Percentiles rank a stretch among this genome's conserved stretches.
Evolutionary conservation across 2,113 vertebrate genomes (phyloP).

Genomic region (Lepisosteus oculatus): DNA sequence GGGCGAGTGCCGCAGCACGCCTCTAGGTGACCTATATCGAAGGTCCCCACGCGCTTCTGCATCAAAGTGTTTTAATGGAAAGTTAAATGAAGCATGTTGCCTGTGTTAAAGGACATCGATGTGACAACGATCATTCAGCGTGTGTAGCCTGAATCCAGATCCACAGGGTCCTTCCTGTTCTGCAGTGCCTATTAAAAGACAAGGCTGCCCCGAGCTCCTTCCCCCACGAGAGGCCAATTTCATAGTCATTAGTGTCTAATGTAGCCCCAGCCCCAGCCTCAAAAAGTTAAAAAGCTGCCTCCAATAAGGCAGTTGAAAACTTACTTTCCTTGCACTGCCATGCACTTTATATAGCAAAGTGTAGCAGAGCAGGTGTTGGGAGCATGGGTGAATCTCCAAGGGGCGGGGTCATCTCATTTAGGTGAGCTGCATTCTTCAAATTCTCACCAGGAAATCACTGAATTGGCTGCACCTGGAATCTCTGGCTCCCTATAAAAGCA

Average conservation of each 20-base stretch:
- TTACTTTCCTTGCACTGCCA: no score
- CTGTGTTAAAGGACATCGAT: conserved; percentile 32
- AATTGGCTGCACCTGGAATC: no score
- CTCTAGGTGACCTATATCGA: conserved; percentile 25
- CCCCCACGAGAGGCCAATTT: conserved; percentile 6
- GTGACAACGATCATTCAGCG: conserved; percentile 6
- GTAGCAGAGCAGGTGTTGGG: no score
- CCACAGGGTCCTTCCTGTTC: not conserved
- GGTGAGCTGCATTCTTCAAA: no score
- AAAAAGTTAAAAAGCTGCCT: no score
- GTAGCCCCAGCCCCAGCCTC: not conserved
- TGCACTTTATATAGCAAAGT: no score
- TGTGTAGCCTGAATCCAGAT: not conserved
- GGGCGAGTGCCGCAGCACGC: conserved; percentile 15
- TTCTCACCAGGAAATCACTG: no score
- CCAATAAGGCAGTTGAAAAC: no score
- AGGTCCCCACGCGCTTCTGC: conserved; percentile 8
- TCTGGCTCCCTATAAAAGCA: no score
- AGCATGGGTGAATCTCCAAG: no score
- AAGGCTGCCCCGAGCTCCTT: not conserved
- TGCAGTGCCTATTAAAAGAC: not conserved
- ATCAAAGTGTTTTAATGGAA: conserved; percentile 46
- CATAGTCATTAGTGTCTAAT: conserved; percentile 18
- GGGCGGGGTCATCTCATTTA: no score
- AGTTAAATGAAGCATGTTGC: conserved; percentile 34